Conservation (phyloP, 1,140 invertebrate species). For the Zaprionus gabonicus region DNA sequence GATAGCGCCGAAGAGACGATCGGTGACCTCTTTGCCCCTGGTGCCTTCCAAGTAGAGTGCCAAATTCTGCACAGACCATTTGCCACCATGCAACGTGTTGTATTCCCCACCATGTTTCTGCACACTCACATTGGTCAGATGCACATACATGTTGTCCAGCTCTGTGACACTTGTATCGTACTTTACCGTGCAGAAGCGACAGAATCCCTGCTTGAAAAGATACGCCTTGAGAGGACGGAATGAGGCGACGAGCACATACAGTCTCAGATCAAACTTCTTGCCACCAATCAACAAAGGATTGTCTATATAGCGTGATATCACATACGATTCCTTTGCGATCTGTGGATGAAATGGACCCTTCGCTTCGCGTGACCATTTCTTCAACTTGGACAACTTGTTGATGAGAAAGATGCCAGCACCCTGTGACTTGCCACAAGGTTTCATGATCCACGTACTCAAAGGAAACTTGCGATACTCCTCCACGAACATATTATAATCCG, state of each 20-base stretch:
- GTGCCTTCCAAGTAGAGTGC: slow-evolving; percentile 96
- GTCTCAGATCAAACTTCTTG: slow-evolving; percentile 94
- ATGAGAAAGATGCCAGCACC: slow-evolving; percentile 95
- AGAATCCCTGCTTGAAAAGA: slow-evolving; percentile 92
- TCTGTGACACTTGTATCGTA: slow-evolving; percentile 91
- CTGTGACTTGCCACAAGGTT: slow-evolving; percentile 96
- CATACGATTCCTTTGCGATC: slow-evolving; percentile 93
- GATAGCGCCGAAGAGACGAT: slow-evolving; percentile 93
- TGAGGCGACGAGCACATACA: slow-evolving; percentile 94
- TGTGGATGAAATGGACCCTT: slow-evolving; percentile 92
- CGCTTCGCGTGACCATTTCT: slow-evolving; percentile 94
- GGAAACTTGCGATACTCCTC: slow-evolving; percentile 97
- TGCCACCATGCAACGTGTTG: slow-evolving; percentile 97
- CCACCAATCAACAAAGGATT: slow-evolving; percentile 94
- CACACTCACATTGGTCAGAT: slow-evolving; percentile 95
- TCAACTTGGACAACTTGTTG: slow-evolving; percentile 94
- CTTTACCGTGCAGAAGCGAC: slow-evolving; percentile 92
- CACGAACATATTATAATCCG: slow-evolving; percentile 98
- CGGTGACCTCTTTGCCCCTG: slow-evolving; percentile 93
- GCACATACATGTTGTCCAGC: slow-evolving; percentile 93
- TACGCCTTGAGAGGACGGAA: slow-evolving; percentile 93
- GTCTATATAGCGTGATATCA: slow-evolving; percentile 95
- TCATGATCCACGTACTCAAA: slow-evolving; percentile 98
- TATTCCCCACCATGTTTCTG: slow-evolving; percentile 95
- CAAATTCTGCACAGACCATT: slow-evolving; percentile 96